Evolutionary conservation across 2,888 invertebrate species (phyloP), one percentile per base, ranked within the genome.

Genomic region (Polylopha cassiicola): DNA sequence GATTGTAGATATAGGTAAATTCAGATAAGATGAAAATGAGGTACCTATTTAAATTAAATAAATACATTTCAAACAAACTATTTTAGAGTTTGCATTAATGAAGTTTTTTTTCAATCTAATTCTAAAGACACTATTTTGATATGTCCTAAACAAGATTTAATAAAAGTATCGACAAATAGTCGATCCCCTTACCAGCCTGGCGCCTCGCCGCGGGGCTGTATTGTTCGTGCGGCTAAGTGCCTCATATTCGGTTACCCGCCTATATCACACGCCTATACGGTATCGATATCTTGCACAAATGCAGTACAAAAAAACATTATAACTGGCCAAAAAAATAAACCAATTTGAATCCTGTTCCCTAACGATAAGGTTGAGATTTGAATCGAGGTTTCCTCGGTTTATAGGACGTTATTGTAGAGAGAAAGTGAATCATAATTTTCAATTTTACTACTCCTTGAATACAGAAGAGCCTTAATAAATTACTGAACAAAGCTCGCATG

Each of bases 211-310:
- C 81, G 71, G 84, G 81, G 71, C 56, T 58, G 65, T 73, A 76
- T 80, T 81, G 81, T 82, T 65, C 74, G 68, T 59, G 65, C 67
- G 55, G 62, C 73, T 81, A 80, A 80, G 73, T 79, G 81, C 79
- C 82, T 82, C 77, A 81, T 84, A 84, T 82, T 81, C 62, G 77
- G 82, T 81, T 81, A 82, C 84, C 70, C 70, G 71, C 61, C 70
- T 66, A 68, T 71, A 73, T 75, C 70, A 73, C 78, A 71, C 69
- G 66, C 64, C 57, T 72, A 72, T 73, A 73, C 67, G 58, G 61
- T 73, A 81, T 80, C 76, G 74, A 80, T 81, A 79, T 66, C 52
- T 51, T 51, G 36, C 29, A 41, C 18, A 37, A 18, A 33, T 21
- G 36, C 37, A 20, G 13, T 39, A 29, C 46, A 15, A 47, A 63